These are phyloP conservation scores for Aphrocallistes beatrix DNA, from an alignment of 37 sponge, comb jelly and placozoan genomes.

Conservation along the genomic window DNA sequence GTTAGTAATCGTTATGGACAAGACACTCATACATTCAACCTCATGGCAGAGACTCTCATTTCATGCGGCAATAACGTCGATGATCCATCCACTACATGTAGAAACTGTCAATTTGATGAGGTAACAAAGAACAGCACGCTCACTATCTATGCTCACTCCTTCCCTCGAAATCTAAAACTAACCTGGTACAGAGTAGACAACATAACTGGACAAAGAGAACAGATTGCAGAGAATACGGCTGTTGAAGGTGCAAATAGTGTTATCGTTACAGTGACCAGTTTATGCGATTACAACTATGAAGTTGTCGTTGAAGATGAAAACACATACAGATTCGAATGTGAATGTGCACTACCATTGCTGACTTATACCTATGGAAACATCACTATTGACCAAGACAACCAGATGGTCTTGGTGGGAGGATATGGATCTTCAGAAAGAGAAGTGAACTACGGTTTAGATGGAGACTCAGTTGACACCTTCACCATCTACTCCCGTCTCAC, in stretches of 20 bases:
- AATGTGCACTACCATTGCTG: too few species aligned
- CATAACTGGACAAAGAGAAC: background rate
- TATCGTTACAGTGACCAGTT: background rate
- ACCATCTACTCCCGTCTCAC: background rate
- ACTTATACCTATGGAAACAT: too few species aligned
- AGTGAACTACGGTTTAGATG: background rate
- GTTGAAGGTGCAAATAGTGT: background rate
- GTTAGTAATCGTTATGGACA: slow-evolving; percentile 4
- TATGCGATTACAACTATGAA: background rate
- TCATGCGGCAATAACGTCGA: background rate
- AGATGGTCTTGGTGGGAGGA: background rate
- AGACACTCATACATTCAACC: background rate
- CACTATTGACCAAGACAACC: background rate
- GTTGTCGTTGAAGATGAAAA: background rate
- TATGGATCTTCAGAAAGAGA: background rate
- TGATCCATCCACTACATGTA: background rate
- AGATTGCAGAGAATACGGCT: background rate
- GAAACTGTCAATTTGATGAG: background rate
- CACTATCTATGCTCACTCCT: background rate
- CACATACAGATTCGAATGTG: background rate
- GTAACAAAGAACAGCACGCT: background rate
- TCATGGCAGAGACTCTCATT: background rate
- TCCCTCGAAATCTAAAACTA: background rate
- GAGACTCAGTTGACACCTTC: background rate
- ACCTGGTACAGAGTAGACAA: background rate